A percentile compares a stretch with the other conserved stretches of the same genome.
phyloP scores from a whole-genome alignment of 2,888 invertebrate species.

The Dione vanillae region DNA sequence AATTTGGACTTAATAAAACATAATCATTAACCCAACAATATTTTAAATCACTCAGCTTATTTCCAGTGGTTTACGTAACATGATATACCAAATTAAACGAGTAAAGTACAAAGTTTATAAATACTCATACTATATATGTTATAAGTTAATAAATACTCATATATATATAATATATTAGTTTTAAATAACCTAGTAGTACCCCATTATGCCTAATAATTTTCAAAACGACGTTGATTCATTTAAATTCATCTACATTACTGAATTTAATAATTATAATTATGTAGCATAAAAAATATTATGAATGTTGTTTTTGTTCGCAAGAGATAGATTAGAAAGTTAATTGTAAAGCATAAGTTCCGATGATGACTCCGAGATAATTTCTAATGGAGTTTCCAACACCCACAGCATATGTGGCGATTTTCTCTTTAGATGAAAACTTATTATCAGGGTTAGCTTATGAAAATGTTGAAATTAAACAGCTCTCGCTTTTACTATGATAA shows the following conservation, averaged over 20 bases:
- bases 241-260: constrained; percentile 29
- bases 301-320: constrained; percentile 48
- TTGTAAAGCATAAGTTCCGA: constrained; percentile 51
- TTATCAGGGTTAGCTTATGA: constrained; percentile 37
- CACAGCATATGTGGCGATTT: constrained; percentile 46
- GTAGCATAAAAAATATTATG: constrained; percentile 41
- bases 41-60: background rate
- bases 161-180: background rate
- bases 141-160: too few species aligned
- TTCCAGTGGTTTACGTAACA: too few species aligned
- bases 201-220: background rate
- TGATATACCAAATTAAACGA: too few species aligned
- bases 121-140: too few species aligned
- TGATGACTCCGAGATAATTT: constrained; percentile 51
- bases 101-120: too few species aligned
- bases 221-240: background rate
- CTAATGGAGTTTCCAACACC: constrained; percentile 52
- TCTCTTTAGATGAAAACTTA: constrained; percentile 47
- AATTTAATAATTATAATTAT: constrained; percentile 33
- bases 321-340: constrained; percentile 55
- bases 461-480: constrained; percentile 25
- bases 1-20: background rate
- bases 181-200: background rate
- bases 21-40: background rate
- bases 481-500: constrained; percentile 10